Conservation (phyloP, 2,888 invertebrate species). For the Tetragnatha montana region DNA sequence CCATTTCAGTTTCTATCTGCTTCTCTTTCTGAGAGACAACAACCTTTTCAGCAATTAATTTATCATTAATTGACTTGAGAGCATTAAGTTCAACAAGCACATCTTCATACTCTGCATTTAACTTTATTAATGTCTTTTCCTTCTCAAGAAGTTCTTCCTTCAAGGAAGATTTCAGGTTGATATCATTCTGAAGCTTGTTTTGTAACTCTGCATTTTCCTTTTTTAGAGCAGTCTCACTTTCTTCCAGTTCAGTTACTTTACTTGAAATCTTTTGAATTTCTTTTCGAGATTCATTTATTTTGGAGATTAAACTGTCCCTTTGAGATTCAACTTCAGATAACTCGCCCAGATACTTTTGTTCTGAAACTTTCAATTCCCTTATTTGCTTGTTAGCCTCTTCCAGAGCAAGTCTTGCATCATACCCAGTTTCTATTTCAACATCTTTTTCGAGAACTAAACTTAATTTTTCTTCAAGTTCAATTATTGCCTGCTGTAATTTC, state of each 20-base stretch:
- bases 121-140: neutral
- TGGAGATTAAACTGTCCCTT: neutral
- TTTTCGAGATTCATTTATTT: neutral
- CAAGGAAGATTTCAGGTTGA: neutral
- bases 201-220: neutral
- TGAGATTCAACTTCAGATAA: slow-evolving; percentile 3
- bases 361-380: slow-evolving; percentile 13
- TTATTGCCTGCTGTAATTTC: slow-evolving; percentile 17
- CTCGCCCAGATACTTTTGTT: slow-evolving; percentile 10
- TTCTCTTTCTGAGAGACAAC: neutral
- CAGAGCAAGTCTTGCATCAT: neutral
- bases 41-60: neutral
- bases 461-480: slow-evolving; percentile 15
- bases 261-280: neutral
- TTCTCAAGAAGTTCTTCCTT: slow-evolving; percentile 5
- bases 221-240: neutral
- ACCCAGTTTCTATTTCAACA: neutral
- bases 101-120: neutral
- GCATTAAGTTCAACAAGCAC: neutral
- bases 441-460: slow-evolving; percentile 13
- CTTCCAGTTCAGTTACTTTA: neutral
- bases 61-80: neutral
- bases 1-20: neutral
- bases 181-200: neutral
- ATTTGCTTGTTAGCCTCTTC: neutral